Evolutionary conservation across 2,888 invertebrate genomes (phyloP), one percentile per base, ranked within the genome.

Genomic region (Tenthredo scrophulariae): DNA sequence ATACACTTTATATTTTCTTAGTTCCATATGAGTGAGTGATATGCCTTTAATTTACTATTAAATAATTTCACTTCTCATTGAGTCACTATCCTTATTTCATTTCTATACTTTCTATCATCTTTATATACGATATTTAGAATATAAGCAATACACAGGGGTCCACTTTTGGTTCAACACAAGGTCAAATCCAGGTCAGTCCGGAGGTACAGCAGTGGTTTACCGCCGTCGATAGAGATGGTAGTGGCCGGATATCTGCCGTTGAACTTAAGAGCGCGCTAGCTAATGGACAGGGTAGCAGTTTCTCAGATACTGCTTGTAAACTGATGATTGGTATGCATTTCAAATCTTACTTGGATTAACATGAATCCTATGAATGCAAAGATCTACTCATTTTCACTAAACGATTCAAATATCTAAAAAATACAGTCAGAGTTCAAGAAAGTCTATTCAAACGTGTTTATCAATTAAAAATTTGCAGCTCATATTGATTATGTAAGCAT

Each of bases 161-260:
- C 15, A 62, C 58, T 62, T 80, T 62, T 40, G 80, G 80, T 62
- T 80, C 80, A 80, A 80, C 80, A 40, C 80, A 80, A 80, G 80
- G 80, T 80, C 18, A 37, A 67, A 65, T 83, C 7, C 88, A 88
- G 82, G 94, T 96, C 0, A 95, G 95, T 83, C 97, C 97, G 0
- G 97, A 97, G 92, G 95, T 97, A 0, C 96, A 96, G 88, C 96
- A 97, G 90, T 98, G 98, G 98, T 98, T 98, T 92, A 93, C 93
- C 40, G 95, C 97, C 22, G 98, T 98, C 0, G 98, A 98, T 91
- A 95, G 95, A 88, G 98, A 98, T 91, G 95, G 95, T 43, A 98
- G 98, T 26, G 98, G 98, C 2, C 95, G 96, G 91, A 98, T 98
- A 84, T 96, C 96, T 84, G 95, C 97, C 10, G 87, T 91, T 13